Evolutionary conservation across 2,113 vertebrate species (phyloP).

Genomic region (Megaceryle torquata): DNA sequence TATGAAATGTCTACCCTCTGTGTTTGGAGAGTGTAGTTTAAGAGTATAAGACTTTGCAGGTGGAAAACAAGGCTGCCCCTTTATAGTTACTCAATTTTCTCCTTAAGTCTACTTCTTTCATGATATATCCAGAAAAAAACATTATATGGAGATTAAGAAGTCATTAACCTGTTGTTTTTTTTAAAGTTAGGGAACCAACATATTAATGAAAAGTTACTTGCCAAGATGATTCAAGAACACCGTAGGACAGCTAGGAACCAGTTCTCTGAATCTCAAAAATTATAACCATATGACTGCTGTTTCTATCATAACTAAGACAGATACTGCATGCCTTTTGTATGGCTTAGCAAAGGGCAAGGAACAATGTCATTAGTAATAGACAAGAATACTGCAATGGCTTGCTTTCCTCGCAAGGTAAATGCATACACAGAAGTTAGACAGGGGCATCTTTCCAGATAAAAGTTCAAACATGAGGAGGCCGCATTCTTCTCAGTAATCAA

Average conservation of each 20-base stretch:
- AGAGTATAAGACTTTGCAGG: background rate
- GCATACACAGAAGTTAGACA: fast-evolving
- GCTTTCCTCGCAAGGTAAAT: background rate
- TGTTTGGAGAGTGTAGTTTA: background rate
- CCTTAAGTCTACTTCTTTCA: background rate
- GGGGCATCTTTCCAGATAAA: background rate
- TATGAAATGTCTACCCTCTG: background rate
- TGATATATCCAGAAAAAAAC: background rate
- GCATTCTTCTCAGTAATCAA: background rate
- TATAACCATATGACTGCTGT: background rate
- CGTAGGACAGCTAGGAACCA: background rate
- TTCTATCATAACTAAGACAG: background rate
- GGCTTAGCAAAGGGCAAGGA: background rate
- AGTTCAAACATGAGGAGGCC: background rate
- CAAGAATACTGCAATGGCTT: background rate
- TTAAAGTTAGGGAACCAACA: background rate
- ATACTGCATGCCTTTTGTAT: background rate
- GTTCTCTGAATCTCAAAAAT: background rate
- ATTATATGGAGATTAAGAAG: background rate
- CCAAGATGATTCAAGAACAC: background rate
- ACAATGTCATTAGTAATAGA: background rate
- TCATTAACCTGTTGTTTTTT: background rate
- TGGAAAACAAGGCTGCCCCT: background rate
- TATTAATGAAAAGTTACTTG: background rate
- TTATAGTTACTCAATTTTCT: background rate